Conservation (phyloP, 1,140 invertebrate species). For the Homarus americanus region DNA sequence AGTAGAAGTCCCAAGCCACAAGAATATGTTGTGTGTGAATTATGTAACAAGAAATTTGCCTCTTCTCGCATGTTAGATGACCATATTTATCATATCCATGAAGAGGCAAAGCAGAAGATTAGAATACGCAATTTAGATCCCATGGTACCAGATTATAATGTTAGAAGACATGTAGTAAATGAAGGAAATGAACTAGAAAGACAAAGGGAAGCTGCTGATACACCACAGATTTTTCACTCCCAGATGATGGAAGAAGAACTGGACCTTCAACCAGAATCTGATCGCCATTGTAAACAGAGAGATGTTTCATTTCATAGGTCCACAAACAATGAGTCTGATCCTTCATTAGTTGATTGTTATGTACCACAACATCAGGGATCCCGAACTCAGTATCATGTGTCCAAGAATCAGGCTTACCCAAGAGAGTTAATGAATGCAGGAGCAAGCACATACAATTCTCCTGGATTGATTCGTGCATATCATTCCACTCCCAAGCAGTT, state of each 20-base stretch:
- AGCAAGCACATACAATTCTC: not conserved
- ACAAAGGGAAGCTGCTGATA: not conserved
- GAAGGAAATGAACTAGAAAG: not conserved
- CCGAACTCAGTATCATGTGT: not conserved
- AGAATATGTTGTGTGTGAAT: not conserved
- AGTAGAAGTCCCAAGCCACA: not conserved
- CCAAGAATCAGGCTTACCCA: not conserved
- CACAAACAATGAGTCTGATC: not conserved
- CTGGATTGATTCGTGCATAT: not conserved
- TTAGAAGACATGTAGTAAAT: not conserved
- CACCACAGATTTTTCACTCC: not conserved
- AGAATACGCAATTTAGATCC: not conserved
- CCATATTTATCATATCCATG: constrained; percentile 1
- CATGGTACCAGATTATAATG: not conserved
- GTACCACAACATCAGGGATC: not conserved
- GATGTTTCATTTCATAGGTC: not conserved
- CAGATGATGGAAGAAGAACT: not conserved
- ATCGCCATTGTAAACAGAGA: not conserved
- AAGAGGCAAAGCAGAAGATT: not conserved
- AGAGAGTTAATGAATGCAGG: not conserved
- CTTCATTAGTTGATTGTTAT: not conserved
- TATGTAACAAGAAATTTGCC: constrained; percentile 3
- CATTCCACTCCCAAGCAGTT: not conserved
- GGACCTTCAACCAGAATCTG: not conserved
- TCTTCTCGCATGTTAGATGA: not conserved